Conservation (phyloP, 2,113 vertebrate species). For the Paradoxurus hermaphroditus region DNA sequence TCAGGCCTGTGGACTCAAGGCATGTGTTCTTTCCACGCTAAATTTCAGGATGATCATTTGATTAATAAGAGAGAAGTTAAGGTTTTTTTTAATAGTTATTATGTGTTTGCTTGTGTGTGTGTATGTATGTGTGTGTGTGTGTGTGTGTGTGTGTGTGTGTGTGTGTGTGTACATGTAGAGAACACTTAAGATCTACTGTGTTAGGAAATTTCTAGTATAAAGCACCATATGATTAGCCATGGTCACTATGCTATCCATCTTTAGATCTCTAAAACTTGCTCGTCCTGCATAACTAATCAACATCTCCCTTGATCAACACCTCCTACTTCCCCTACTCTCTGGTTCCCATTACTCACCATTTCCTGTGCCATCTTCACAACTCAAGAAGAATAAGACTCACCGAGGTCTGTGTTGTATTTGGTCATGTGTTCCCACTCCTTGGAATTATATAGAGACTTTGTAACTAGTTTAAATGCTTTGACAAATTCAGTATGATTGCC, state of each 20-base stretch:
- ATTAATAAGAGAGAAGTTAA: background rate
- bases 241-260: background rate
- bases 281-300: background rate
- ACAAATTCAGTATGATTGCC: background rate
- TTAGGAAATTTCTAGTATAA: background rate
- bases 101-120: background rate
- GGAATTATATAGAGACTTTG: conserved; percentile 10
- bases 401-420: background rate
- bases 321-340: background rate
- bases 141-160: background rate
- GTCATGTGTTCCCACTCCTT: background rate
- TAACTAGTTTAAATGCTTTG: conserved; percentile 59
- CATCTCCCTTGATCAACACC: background rate
- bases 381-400: background rate
- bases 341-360: background rate
- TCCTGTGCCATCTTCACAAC: background rate
- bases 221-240: background rate
- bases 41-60: background rate
- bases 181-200: background rate
- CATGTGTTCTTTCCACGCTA: background rate
- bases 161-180: background rate
- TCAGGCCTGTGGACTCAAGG: background rate
- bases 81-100: background rate
- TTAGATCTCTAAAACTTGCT: background rate
- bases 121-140: background rate